Percentiles rank a stretch among this genome's conserved stretches.
phyloP scores from a whole-genome alignment of 2,113 vertebrate genomes.

The Cacatua alba region DNA sequence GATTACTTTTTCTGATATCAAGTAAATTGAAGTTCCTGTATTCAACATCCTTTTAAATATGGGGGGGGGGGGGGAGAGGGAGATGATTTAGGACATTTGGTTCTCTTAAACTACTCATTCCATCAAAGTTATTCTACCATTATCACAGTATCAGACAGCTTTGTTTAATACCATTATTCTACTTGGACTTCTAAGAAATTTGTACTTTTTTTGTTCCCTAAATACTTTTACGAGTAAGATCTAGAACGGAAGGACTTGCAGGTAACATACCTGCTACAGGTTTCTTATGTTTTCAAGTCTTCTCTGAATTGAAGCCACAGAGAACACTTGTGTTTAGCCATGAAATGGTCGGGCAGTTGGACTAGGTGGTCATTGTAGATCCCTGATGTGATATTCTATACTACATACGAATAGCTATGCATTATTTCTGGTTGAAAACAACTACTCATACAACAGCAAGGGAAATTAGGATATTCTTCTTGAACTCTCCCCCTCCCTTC shows the following conservation, averaged over 20 bases:
- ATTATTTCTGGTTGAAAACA: not conserved
- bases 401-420: not conserved
- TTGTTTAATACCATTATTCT: not conserved
- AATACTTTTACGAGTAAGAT: not conserved
- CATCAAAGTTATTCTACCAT: not conserved
- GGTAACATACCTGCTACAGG: not conserved
- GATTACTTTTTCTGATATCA: not conserved
- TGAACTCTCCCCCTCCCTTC: not conserved
- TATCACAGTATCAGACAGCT: not conserved
- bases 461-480: not conserved
- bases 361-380: not conserved
- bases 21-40: not conserved
- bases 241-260: not conserved
- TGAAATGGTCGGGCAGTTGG: not conserved
- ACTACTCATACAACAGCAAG: not conserved
- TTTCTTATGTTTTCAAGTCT: not conserved
- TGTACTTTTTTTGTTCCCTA: not conserved
- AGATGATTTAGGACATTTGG: not conserved
- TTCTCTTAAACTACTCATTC: not conserved
- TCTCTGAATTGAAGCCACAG: not conserved
- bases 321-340: not conserved
- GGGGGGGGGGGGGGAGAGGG: accelerated
- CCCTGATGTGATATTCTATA: not conserved
- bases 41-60: not conserved
- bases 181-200: not conserved